Evolutionary conservation across 2,888 invertebrate genomes (phyloP), one percentile per base, ranked within the genome.

Genomic region (Leptinotarsa rubiginosa): DNA sequence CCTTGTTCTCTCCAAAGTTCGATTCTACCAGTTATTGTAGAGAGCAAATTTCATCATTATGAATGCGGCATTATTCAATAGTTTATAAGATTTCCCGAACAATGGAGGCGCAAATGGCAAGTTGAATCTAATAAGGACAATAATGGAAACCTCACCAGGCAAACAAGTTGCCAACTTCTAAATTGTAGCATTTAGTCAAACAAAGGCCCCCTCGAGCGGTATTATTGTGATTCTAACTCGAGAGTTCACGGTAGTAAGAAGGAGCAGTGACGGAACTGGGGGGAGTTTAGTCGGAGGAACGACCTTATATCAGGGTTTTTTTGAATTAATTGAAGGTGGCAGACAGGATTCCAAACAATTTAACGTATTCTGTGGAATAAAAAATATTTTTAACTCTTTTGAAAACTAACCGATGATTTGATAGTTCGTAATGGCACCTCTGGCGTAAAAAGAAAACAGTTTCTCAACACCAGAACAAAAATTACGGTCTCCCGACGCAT

Each of bases 111-210:
- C 84, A 87, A 87, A 87, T 86, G 86, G 87, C 86, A 87, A 87
- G 84, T 86, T 85, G 85, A 86, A 87, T 86, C 86, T 87, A 87
- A 87, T 87, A 87, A 87, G 86, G 86, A 86, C 86, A 87, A 87
- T 87, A 86, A 87, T 87, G 85, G 87, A 87, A 87, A 86, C 86
- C 87, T 86, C 85, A 83, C 83, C 85, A 83, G 80, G 85, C 86
- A 86, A 86, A 86, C 86, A 86, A 86, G 85, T 87, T 85, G 86
- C 82, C 86, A 87, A 87, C 87, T 87, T 87, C 87, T 85, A 87
- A 87, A 87, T 87, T 87, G 86, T 87, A 86, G 86, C 86, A 86
- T 87, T 87, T 87, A 87, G 87, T 86, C 87, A 87, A 87, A 87
- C 87, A 87, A 87, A 86, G 85, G 85, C 85, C 81, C 84, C 85